Base-by-base conservation (phyloP, 2,797 vertebrate genomes). In the Bucorvus abyssinicus region DNA sequence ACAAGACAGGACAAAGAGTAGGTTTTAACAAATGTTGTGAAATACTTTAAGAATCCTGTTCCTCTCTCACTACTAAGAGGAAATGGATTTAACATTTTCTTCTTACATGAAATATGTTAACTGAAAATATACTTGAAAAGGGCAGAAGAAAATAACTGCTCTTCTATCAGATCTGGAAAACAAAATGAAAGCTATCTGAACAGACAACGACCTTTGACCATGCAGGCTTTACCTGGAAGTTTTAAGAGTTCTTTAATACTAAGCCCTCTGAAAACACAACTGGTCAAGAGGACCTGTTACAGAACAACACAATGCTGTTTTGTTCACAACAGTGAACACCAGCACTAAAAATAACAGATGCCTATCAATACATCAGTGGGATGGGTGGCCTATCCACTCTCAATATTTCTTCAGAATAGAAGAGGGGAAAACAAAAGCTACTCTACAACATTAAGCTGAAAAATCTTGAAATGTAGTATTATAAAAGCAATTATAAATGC, bases 1-100 rank as follows among this genome's bases (percentile, higher is more conserved):
- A 53, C 38, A 83, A 86, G 75, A 68, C 75, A 87, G 71, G 74
- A 90, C 70, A 68, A 94, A 80, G 74, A 53, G 71, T 75, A 95
- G 84, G 47, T 64, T 73, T 82, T 67, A 85, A 87, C 23, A 80
- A 90, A 85, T 52, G 45, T 97, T 95, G 92, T 90, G 88, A 95
- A 97, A 97, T 87, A 89, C 38, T 95, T 87, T 89, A 89, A 94
- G 78, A 97, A 81, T 65, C 20, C 45, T 88, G 84, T 96, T 96
- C 95, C 94, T 86, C 84, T 93, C 81, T 79, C 69, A 57, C 50
- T 87, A 60, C 32, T 65, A 83, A 94, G 87, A 94, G 94, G 93
- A 97, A 95, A 96, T 40, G 44, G 92, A 95, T 87, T 92, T 45
- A 95, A 77, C 65, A 68, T 96, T 96, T 97, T 87, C 90, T 69